A percentile compares a stretch with the other conserved stretches of the same genome.
Conservation (phyloP, 1,140 invertebrate genomes). For the Heliothis virescens region DNA sequence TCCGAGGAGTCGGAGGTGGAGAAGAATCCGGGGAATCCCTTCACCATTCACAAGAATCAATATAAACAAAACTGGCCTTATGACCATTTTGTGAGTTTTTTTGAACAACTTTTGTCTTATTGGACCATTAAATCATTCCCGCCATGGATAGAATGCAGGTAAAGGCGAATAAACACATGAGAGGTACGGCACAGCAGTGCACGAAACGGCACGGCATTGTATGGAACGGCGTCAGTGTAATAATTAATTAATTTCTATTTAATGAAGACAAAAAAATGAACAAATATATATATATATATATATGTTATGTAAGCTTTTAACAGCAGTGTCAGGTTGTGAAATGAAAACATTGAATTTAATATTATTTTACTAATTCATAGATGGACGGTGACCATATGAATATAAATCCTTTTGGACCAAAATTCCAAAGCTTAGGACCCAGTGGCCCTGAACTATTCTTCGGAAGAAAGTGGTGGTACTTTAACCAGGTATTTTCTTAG, state of each 20-base stretch:
- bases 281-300: no score
- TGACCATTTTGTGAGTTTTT: conserved; percentile 68
- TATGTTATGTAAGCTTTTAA: no score
- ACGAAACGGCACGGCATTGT: no score
- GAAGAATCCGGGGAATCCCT: conserved; percentile 73
- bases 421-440: conserved; percentile 58
- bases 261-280: no score
- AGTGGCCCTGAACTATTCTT: conserved; percentile 68
- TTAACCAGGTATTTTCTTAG: conserved; percentile 67
- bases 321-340: no score
- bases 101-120: neutral
- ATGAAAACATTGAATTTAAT: neutral
- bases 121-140: neutral
- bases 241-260: no score
- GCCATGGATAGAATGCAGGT: no score
- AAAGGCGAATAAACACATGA: no score
- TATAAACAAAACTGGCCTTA: conserved; percentile 75
- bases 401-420: conserved; percentile 69
- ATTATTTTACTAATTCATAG: conserved; percentile 48
- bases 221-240: no score
- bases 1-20: conserved; percentile 61
- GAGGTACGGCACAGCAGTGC: no score
- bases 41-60: conserved; percentile 69
- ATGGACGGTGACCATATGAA: conserved; percentile 78
- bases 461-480: conserved; percentile 80